A percentile compares a stretch with the other conserved stretches of the same genome.
phyloP scores from a whole-genome alignment of 2,888 invertebrate species.

The Aromia moschata region DNA sequence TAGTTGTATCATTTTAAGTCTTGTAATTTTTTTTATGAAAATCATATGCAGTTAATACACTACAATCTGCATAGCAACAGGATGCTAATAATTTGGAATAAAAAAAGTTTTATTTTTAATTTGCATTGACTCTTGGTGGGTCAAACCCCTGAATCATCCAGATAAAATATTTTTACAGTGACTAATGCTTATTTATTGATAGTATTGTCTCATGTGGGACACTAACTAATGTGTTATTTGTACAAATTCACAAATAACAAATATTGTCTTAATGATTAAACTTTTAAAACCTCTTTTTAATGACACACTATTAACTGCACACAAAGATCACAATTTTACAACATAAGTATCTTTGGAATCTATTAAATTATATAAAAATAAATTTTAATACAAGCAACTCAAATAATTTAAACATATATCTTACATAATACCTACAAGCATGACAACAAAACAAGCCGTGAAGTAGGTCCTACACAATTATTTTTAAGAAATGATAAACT shows the following conservation, averaged over 20 bases:
- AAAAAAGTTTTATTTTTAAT: no score
- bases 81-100: no score
- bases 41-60: slow-evolving; percentile 16
- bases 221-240: background rate
- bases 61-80: background rate
- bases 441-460: slow-evolving; percentile 3
- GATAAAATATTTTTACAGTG: no score
- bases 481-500: no score
- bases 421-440: slow-evolving; percentile 18
- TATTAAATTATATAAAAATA: slow-evolving; percentile 14
- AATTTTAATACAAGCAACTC: slow-evolving; percentile 13
- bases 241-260: background rate
- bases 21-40: slow-evolving; percentile 13
- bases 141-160: no score
- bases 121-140: no score
- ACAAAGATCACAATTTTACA: slow-evolving; percentile 18
- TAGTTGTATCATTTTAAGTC: slow-evolving; percentile 11
- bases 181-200: background rate
- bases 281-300: background rate
- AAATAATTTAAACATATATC: slow-evolving; percentile 16
- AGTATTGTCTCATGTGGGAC: background rate
- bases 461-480: no score
- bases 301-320: slow-evolving; percentile 9
- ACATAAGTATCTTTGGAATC: slow-evolving; percentile 24
- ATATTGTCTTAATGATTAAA: background rate